Conservation (phyloP, 1,140 invertebrate species). For the Bursaphelenchus mucronatus region DNA sequence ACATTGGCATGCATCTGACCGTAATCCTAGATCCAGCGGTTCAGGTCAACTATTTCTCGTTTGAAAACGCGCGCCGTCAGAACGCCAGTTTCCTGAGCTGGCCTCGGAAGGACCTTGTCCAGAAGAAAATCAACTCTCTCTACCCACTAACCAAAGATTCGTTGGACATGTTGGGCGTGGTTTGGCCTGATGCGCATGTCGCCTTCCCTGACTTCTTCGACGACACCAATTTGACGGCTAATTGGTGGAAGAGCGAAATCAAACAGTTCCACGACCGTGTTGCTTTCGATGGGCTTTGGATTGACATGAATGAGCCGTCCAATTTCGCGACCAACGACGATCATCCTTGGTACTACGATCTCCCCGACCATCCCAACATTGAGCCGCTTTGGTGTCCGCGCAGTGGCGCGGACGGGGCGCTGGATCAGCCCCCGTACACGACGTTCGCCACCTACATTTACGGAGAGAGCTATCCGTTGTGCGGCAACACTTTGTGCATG, state of each 20-base stretch:
- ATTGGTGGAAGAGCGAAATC: constrained; percentile 35
- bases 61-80: constrained; percentile 25
- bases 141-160: constrained; percentile 45
- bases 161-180: constrained; percentile 44
- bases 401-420: constrained; percentile 26
- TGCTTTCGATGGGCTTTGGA: constrained; percentile 30
- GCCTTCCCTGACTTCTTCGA: constrained; percentile 61
- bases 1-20: constrained; percentile 35
- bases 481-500: constrained; percentile 26
- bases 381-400: constrained; percentile 25
- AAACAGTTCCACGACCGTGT: constrained; percentile 17
- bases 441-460: constrained; percentile 24
- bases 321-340: constrained; percentile 49
- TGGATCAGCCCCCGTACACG: constrained; percentile 21
- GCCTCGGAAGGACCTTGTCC: constrained; percentile 34
- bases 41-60: constrained; percentile 40
- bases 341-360: constrained; percentile 41
- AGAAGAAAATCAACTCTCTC: constrained; percentile 29
- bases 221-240: constrained; percentile 14
- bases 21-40: constrained; percentile 48
- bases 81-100: constrained; percentile 38
- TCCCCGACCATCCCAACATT: constrained; percentile 31
- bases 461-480: constrained; percentile 8
- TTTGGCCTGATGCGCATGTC: constrained; percentile 58
- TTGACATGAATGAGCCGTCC: constrained; percentile 52